Evolutionary conservation across 2,113 vertebrate species (phyloP).

Genomic region (Onychorhynchus coronatus): DNA sequence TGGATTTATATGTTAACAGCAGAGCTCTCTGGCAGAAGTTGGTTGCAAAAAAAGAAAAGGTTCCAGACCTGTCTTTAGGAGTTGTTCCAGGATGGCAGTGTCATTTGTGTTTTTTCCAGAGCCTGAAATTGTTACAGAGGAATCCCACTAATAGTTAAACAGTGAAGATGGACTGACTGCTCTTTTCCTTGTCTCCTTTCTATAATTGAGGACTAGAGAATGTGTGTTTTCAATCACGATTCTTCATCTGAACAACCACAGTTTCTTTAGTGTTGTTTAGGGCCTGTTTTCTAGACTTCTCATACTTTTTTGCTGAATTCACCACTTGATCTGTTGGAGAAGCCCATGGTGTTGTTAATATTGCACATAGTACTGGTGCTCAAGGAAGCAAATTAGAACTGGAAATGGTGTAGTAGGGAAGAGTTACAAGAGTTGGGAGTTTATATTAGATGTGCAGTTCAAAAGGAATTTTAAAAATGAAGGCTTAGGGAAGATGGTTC

Average conservation of each 20-base stretch:
- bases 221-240: neutral
- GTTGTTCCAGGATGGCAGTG: neutral
- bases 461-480: neutral
- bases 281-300: neutral
- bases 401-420: neutral
- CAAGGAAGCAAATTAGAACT: neutral
- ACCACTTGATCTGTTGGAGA: neutral
- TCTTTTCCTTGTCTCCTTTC: neutral
- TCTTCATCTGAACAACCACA: neutral
- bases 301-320: neutral
- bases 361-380: neutral
- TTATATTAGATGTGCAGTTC: neutral
- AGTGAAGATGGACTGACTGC: neutral
- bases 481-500: neutral
- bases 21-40: neutral
- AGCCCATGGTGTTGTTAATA: neutral
- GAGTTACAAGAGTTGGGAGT: neutral
- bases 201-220: neutral
- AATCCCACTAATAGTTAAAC: neutral
- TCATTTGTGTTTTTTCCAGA: neutral
- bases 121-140: neutral
- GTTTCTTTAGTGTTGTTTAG: neutral
- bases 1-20: neutral
- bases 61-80: accelerated
- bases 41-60: neutral